Evolutionary conservation across 2,888 invertebrate species (phyloP).

Genomic region (Himalopsyche japonica): DNA sequence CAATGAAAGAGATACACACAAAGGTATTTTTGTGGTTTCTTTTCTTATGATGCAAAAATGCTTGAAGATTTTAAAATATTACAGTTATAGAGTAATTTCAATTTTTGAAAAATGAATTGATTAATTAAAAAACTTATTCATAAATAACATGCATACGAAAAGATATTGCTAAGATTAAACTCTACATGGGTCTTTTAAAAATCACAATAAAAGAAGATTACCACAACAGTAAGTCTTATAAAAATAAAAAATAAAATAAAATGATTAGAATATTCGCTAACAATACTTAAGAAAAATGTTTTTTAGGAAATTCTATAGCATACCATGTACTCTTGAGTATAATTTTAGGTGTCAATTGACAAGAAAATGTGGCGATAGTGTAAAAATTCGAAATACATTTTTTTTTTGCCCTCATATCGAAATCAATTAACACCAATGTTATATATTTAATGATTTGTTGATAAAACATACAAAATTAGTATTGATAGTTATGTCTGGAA

Average conservation of each 20-base stretch:
- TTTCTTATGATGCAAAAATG: no score
- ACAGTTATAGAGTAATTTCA: no score
- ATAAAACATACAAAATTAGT: neutral
- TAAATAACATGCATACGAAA: neutral
- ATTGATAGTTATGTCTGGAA: conserved; percentile 21
- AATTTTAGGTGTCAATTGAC: neutral
- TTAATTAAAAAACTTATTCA: no score
- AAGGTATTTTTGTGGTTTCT: no score
- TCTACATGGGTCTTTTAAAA: neutral
- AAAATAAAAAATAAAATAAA: neutral
- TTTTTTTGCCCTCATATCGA: neutral
- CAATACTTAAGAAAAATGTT: neutral
- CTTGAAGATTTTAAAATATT: no score
- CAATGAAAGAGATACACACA: no score
- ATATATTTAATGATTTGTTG: neutral
- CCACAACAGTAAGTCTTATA: neutral
- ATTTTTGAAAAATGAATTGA: no score
- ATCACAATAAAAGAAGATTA: neutral
- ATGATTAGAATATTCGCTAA: neutral
- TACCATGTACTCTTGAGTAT: conserved; percentile 1
- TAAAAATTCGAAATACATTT: neutral
- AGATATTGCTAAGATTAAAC: neutral
- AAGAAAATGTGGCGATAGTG: neutral
- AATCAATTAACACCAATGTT: neutral
- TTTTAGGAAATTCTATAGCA: neutral